Evolutionary conservation across 2,113 vertebrate species (phyloP).

Genomic region (Lontra canadensis): DNA sequence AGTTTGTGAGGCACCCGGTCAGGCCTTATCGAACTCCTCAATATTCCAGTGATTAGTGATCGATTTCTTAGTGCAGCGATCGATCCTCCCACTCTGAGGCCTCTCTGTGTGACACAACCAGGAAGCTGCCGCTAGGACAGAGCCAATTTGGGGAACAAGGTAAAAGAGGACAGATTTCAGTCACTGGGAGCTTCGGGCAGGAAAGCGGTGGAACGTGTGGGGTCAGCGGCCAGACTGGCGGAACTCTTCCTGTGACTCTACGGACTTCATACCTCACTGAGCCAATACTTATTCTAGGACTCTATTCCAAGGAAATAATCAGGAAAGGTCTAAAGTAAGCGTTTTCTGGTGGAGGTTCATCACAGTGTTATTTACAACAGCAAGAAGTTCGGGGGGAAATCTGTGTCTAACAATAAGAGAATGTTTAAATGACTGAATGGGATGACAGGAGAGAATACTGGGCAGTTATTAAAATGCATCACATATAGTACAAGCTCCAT

Average conservation of each 20-base stretch:
- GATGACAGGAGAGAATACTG: background rate
- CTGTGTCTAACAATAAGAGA: background rate
- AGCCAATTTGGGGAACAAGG: background rate
- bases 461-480: background rate
- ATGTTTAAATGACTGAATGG: background rate
- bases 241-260: background rate
- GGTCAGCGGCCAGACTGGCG: background rate
- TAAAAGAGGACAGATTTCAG: background rate
- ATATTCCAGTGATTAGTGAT: background rate
- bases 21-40: background rate
- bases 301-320: background rate
- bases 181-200: background rate
- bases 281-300: background rate
- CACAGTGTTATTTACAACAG: background rate
- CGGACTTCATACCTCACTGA: background rate
- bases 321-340: background rate
- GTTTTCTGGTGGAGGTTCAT: background rate
- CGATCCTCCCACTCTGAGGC: background rate
- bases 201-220: fast-evolving
- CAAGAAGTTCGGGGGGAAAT: background rate
- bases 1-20: background rate
- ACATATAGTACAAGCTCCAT: background rate
- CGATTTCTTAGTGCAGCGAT: fast-evolving
- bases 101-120: background rate
- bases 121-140: background rate